Conservation (phyloP, 2,113 vertebrate species). For the Rhinoderma darwinii region DNA sequence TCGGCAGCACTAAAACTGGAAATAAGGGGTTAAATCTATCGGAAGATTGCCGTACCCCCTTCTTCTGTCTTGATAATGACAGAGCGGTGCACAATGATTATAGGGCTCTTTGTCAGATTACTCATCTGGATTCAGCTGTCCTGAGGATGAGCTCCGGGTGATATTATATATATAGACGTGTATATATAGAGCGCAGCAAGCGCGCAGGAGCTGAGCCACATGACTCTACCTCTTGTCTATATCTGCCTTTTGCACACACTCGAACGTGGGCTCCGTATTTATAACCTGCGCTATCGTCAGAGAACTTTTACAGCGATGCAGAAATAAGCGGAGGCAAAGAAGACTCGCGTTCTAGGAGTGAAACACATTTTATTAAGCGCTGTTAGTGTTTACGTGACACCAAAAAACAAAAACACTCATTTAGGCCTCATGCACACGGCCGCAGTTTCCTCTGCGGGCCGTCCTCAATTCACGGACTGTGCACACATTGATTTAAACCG, state of each 20-base stretch:
- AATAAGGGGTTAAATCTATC: slow-evolving; percentile 3
- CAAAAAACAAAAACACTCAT: no score
- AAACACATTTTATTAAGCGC: not conserved
- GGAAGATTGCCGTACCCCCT: not conserved
- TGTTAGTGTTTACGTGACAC: not conserved
- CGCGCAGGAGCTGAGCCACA: slow-evolving; percentile 30
- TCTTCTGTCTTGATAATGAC: slow-evolving; percentile 38
- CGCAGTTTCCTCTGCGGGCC: no score
- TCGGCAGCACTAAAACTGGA: not conserved
- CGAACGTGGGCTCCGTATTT: slow-evolving; percentile 8
- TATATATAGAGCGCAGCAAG: slow-evolving; percentile 29
- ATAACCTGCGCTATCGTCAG: not conserved
- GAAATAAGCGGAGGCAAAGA: not conserved
- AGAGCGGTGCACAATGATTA: slow-evolving; percentile 40
- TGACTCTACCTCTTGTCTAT: not conserved
- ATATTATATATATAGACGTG: slow-evolving; percentile 37
- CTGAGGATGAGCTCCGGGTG: slow-evolving; percentile 48
- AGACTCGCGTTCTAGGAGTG: not conserved
- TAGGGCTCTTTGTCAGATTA: slow-evolving; percentile 41
- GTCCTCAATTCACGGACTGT: no score
- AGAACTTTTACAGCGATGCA: not conserved
- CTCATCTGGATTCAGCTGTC: slow-evolving; percentile 49
- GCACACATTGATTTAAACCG: no score
- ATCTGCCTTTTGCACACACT: not conserved
- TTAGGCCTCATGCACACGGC: no score